phyloP scores from a whole-genome alignment of 2,113 vertebrate species.

The Saguinus midas region DNA sequence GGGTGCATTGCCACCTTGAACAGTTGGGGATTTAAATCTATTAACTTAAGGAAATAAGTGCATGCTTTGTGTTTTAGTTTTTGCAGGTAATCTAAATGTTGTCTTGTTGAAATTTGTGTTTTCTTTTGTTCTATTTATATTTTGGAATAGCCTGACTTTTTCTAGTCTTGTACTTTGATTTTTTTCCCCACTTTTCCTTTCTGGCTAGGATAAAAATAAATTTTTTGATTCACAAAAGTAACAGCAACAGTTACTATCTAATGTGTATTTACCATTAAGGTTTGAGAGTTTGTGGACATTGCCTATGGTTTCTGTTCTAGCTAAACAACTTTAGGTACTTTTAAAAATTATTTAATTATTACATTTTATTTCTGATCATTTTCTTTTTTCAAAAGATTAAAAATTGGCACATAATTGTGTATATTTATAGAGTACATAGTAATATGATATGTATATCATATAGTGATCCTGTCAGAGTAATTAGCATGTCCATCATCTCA shows the following conservation, averaged over 20 bases:
- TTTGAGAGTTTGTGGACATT: slow-evolving; percentile 12
- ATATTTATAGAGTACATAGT: neutral
- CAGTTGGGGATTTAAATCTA: slow-evolving; percentile 41
- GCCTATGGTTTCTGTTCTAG: slow-evolving; percentile 20
- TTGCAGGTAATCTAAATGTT: slow-evolving; percentile 3
- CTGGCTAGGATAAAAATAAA: slow-evolving; percentile 7
- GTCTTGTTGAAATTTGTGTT: slow-evolving; percentile 19
- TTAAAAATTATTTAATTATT: neutral
- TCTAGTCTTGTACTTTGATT: neutral
- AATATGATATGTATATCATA: neutral
- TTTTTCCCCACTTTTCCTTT: neutral
- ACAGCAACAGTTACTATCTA: neutral
- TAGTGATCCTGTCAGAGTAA: neutral
- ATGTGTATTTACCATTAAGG: neutral
- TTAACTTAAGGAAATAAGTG: slow-evolving; percentile 26
- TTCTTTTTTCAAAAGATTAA: neutral
- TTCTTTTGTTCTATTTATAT: neutral
- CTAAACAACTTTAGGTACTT: neutral
- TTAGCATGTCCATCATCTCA: neutral
- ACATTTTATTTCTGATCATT: neutral
- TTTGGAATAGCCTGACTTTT: neutral
- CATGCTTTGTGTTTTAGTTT: neutral
- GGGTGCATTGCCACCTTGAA: neutral
- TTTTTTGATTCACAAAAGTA: slow-evolving; percentile 36
- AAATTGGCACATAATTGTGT: neutral